These are phyloP conservation scores for Pseudorectes ferrugineus DNA, from an alignment of 2,113 vertebrate species.

Conservation along the genomic window DNA sequence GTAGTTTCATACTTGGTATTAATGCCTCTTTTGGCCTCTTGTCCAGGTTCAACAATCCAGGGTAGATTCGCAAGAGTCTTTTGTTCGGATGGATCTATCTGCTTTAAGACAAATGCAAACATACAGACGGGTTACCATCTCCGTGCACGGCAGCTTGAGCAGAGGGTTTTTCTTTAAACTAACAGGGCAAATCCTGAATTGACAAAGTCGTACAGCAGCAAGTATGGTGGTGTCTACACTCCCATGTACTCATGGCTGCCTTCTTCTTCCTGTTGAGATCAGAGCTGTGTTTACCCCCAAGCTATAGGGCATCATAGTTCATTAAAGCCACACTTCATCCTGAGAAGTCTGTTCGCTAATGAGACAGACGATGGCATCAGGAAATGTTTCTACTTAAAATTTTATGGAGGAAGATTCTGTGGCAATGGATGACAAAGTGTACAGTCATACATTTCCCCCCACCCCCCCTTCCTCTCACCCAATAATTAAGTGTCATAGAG, in stretches of 20 bases:
- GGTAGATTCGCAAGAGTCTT: slow-evolving; percentile 97
- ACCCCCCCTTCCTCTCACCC: neutral
- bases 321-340: neutral
- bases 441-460: neutral
- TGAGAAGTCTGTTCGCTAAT: neutral
- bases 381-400: slow-evolving; percentile 14
- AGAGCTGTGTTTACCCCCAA: neutral
- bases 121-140: neutral
- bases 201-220: neutral
- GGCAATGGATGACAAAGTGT: neutral
- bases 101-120: slow-evolving; percentile 73
- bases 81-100: slow-evolving; percentile 99
- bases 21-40: slow-evolving; percentile 98
- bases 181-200: neutral
- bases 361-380: neutral
- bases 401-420: slow-evolving; percentile 1
- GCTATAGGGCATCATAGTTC: neutral
- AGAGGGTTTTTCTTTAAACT: neutral
- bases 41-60: slow-evolving; percentile 99
- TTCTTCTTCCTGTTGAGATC: neutral
- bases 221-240: neutral
- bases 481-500: neutral
- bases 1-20: slow-evolving; percentile 99
- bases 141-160: neutral
- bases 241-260: neutral